Base-by-base conservation (phyloP, 2,888 invertebrate species). In the Heliconius ismenius region DNA sequence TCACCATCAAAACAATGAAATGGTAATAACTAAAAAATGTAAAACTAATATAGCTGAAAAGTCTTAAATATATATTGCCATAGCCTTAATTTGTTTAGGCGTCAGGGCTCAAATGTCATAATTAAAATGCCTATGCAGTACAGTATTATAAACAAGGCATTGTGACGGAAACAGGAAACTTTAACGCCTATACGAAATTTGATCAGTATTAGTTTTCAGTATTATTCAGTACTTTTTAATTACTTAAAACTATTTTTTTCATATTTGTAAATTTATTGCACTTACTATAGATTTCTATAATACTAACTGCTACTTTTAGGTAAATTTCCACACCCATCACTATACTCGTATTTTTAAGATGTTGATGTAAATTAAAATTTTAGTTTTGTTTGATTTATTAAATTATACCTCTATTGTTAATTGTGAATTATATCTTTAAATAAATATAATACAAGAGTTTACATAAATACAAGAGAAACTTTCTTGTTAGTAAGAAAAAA, bases 111-210 rank as follows among this genome's bases (percentile, higher is more conserved):
- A 24, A 24, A 62, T 73, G 72, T 73, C 72, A 36, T 39, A 73
- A 73, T 62, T 62, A 26, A 73, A 39, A 62, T 73, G 62, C 39
- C 62, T 60, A 60, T 24, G 18, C 60, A 72, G 21, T 62, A 60
- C n/a, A 58, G 15, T 58, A 21, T 69, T 69, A 36, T 24, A 72
- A 72, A 60, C 72, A 60, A 39, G 49, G 54, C 60, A 72, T 72
- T 72, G 72, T 72, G 36, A 60, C 10, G 39, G 72, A 60, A 72
- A 72, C 60, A 39, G n/a, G 72, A 72, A 60, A 72, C 72, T 58
- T 60, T 54, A 69, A 69, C 54, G 49, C 70, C 70, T 70, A 32
- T 58, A 70, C 70, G 70, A 70, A 70, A 70, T 32, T 32, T n/a
- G 70, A 70, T 58, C 54, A 54, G 13, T 58, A 32, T 28, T 32